Percentiles rank a stretch among this genome's conserved stretches.
These are phyloP conservation scores for Meloidogyne chitwoodi DNA, from an alignment of 1,140 invertebrate genomes.

Conservation along the genomic window DNA sequence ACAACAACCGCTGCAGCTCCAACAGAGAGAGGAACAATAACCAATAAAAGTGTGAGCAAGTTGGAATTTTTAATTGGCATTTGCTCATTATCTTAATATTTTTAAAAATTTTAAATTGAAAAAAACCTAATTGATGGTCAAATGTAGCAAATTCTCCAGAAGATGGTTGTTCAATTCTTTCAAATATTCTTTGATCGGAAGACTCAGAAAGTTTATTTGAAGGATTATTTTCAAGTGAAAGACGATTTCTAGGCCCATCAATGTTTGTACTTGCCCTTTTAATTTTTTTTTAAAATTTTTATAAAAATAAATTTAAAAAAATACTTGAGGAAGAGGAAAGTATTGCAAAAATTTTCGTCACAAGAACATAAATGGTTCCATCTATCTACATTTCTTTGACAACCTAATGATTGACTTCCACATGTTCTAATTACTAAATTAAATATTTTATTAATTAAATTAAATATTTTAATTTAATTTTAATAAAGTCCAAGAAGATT, in stretches of 20 bases:
- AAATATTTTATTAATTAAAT: too few relatives aligned
- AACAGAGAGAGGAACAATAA: slow-evolving; percentile 46
- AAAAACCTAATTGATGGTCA: slow-evolving; percentile 6
- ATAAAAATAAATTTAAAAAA: not conserved
- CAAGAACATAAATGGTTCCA: slow-evolving; percentile 45
- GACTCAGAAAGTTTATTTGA: not conserved
- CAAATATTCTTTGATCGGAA: slow-evolving; percentile 19
- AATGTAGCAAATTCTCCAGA: slow-evolving; percentile 30
- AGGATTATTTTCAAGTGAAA: not conserved
- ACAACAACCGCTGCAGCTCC: slow-evolving; percentile 44
- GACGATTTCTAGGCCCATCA: slow-evolving; percentile 9
- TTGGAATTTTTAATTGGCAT: slow-evolving; percentile 14
- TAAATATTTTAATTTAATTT: too few relatives aligned
- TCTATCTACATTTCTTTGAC: slow-evolving; percentile 36
- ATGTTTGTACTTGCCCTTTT: slow-evolving; percentile 14
- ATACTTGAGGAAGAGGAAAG: slow-evolving; percentile 37
- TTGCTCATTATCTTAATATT: not conserved
- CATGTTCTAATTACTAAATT: slow-evolving; percentile 45
- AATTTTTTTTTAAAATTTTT: not conserved
- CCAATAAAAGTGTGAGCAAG: slow-evolving; percentile 41
- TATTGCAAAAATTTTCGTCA: slow-evolving; percentile 41
- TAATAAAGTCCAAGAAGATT: too few relatives aligned
- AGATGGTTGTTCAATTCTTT: slow-evolving; percentile 21
- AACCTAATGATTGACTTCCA: slow-evolving; percentile 46
- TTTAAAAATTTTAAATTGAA: slow-evolving; percentile 3